Percentiles rank a stretch among this genome's conserved stretches.
Conservation (phyloP, 2,797 vertebrate species). For the Lindbergichthys nudifrons region DNA sequence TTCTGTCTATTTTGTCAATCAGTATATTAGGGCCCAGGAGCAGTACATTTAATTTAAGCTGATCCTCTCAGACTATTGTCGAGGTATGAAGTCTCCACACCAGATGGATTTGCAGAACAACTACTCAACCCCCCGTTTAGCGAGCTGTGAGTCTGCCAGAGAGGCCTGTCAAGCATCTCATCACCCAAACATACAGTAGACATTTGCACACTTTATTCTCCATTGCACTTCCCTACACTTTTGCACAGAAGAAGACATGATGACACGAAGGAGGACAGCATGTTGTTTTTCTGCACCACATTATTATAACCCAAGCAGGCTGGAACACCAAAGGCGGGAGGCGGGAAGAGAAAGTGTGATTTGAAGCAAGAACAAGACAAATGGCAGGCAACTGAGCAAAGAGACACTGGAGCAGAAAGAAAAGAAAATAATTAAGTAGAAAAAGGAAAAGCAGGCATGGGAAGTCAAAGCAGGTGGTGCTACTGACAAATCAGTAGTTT, state of each 20-base stretch:
- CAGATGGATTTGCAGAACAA: constrained; percentile 47
- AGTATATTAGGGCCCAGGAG: constrained; percentile 14
- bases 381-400: constrained; percentile 13
- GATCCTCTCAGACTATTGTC: constrained; percentile 23
- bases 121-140: constrained; percentile 36
- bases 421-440: not conserved
- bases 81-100: constrained; percentile 6
- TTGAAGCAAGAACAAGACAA: constrained; percentile 19
- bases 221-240: not conserved
- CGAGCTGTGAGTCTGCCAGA: constrained; percentile 22
- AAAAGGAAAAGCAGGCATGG: constrained; percentile 13
- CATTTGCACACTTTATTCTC: constrained; percentile 11
- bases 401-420: constrained; percentile 8
- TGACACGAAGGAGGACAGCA: not conserved
- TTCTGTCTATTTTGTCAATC: constrained; percentile 30
- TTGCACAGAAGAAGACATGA: constrained; percentile 17
- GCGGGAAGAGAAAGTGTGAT: constrained; percentile 25
- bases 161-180: constrained; percentile 28
- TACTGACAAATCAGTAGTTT: constrained; percentile 6
- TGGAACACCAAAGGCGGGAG: constrained; percentile 2
- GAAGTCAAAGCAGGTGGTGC: constrained; percentile 22
- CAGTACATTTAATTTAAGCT: constrained; percentile 42
- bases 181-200: constrained; percentile 15
- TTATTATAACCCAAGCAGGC: constrained; percentile 13
- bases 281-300: constrained; percentile 3